Evolutionary conservation across 1,140 invertebrate genomes (phyloP), one percentile per base, ranked within the genome.

Genomic region (Diorhabda carinulata): DNA sequence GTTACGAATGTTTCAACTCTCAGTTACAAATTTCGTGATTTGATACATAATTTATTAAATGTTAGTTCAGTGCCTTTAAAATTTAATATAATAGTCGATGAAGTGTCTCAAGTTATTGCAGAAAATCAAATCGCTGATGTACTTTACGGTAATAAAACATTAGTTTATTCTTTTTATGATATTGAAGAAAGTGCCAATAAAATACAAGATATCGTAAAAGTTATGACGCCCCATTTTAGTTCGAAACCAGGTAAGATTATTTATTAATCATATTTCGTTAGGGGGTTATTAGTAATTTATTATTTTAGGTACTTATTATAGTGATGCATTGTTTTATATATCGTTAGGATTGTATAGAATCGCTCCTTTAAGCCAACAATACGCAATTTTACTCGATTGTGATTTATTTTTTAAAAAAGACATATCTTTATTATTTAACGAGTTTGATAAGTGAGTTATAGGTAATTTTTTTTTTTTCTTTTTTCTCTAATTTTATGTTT

Each of bases 281-380:
- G 5, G 5, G 1, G 47, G 5, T 9, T 52, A 6, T 52, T 52
- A 5, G 47, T 9, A 52, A 45, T 64, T 43, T 63, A 1, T 60
- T 61, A 25, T 57, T 79, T 69, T 85, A 73, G 89, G 91, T 70
- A 88, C 90, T 2, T 94, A 95, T 76, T 95, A 94, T 76, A 92
- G 90, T 64, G 90, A 94, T 82, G 87, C 90, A 2, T 79, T 95
- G 2, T 95, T 95, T 78, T 95, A 92, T 78, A 77, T 95, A 3
- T 95, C 93, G 0, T 82, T 93, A 4, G 91, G 89, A 3, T 78
- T 94, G 9, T 89, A 94, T 80, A 83, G 86, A 74, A 86, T 94
- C 59, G 86, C 92, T 25, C 87, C 89, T 5, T 74, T 75, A 0
- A 81, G 84, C 64, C 84, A 90, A 66, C 81, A 86, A n/a, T 80